Evolutionary conservation across 2,888 invertebrate genomes (phyloP).

Genomic region (Caenorhabditis sp.): DNA sequence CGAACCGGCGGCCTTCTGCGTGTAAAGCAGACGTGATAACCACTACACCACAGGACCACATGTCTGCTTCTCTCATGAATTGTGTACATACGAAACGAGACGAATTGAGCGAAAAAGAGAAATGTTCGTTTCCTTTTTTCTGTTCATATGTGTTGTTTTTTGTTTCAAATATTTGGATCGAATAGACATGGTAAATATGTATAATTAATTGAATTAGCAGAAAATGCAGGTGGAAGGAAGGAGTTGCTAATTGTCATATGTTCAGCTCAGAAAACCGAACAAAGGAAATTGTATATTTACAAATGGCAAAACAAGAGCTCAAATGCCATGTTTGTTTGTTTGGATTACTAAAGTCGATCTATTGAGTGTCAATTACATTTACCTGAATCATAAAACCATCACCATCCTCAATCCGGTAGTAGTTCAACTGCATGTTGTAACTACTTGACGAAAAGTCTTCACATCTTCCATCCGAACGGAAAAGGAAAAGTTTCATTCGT

Average conservation of each 20-base stretch:
- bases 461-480: slow-evolving; percentile 40
- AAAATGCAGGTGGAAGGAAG: not conserved
- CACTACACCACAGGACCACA: slow-evolving; percentile 52
- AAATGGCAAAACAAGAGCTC: not conserved
- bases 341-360: not conserved
- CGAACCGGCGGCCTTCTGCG: slow-evolving; percentile 59
- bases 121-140: not conserved
- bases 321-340: not conserved
- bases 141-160: not conserved
- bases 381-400: slow-evolving; percentile 66
- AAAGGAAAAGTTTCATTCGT: slow-evolving; percentile 50
- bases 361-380: slow-evolving; percentile 2
- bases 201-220: not conserved
- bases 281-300: not conserved
- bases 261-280: not conserved
- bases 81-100: not conserved
- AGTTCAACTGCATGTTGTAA: slow-evolving; percentile 56
- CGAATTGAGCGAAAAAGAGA: not conserved
- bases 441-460: slow-evolving; percentile 46
- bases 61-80: not conserved
- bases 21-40: slow-evolving; percentile 60
- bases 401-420: slow-evolving; percentile 68
- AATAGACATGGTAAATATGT: too few relatives aligned
- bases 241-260: not conserved
- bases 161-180: too few relatives aligned